Base-by-base conservation (phyloP, 37 sponge, comb jelly and placozoan species). In the Chondrilla cf. caribensis region DNA sequence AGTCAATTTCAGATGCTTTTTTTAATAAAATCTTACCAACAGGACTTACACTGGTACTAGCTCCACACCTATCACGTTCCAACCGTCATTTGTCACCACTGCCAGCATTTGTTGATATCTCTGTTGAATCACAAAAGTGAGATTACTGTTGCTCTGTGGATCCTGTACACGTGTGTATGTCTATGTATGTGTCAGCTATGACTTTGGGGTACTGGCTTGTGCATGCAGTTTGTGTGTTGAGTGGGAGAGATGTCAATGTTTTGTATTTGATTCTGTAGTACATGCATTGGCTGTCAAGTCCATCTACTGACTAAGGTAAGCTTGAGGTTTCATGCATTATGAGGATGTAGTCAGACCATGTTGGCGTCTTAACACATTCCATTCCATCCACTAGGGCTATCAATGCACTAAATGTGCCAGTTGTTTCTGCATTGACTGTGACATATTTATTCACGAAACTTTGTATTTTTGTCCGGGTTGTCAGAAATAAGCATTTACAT, bases 51-150 rank as follows among this genome's bases (percentile, higher is more conserved):
- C 81, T 97, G 21, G 98, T 97, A 18, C 78, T 85, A 29, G 98
- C 98, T 2, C 95, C 98, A 22, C 98, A 97, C 71, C 82, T 97
- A 25, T 93, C 98, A 24, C 85, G 98, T 24, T 97, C 98, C 22
- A 94, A 97, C 70, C 93, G 94, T 71, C 98, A 97, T 77, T 73
- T 97, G 39, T 97, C 92, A 44, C 98, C 98, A 19, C 83, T 97
- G 2, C 75, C 87, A 25, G 68, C 68, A 60, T 97, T 91, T 68
- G 54, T 40, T 21, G 97, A 96, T 62, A 64, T 58, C 11, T 58
- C 44, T 22, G 33, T 42, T 37, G 37, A 28, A 35, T 29, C 14
- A n/a, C 60, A 31, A 5, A 64, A 7, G 28, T 25, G 32, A 64
- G 32, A 17, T 25, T 64, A 64, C 66, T 5, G 32, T 29, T 31